Percentiles rank a stretch among this genome's conserved stretches.
phyloP scores from a whole-genome alignment of 2,797 vertebrate species.

The Tachyglossus aculeatus region DNA sequence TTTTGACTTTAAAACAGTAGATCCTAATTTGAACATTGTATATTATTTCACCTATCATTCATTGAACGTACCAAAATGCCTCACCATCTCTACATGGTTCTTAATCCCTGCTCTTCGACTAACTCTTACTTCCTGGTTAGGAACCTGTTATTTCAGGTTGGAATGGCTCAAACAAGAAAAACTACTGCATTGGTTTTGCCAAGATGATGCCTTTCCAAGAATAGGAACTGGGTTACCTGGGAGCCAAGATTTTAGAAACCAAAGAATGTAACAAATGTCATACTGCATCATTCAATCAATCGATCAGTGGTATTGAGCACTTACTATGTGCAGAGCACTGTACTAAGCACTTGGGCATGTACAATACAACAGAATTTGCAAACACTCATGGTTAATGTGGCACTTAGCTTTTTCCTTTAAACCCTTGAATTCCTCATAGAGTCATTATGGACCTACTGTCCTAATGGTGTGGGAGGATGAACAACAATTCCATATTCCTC shows the following conservation, averaged over 20 bases:
- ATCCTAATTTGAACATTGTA: no score
- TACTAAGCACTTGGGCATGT: no score
- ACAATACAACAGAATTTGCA: no score
- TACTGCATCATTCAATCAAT: no score
- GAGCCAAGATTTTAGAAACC: not conserved
- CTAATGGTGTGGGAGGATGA: no score
- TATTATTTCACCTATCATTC: not conserved
- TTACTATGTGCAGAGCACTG: no score
- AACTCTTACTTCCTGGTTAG: not conserved
- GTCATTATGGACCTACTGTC: no score
- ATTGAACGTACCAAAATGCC: not conserved
- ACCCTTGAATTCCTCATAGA: no score
- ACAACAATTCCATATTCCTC: no score
- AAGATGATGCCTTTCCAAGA: not conserved
- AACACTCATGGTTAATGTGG: no score
- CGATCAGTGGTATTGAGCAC: no score
- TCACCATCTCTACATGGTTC: not conserved
- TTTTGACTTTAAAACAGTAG: not conserved
- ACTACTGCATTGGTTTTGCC: not conserved
- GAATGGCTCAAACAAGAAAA: not conserved
- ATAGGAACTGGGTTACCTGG: not conserved
- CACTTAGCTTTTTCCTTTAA: no score
- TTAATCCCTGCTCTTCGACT: not conserved
- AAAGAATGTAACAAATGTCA: not conserved
- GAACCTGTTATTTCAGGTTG: not conserved